phyloP scores from a whole-genome alignment of 2,113 vertebrate species.

The Indri indri region DNA sequence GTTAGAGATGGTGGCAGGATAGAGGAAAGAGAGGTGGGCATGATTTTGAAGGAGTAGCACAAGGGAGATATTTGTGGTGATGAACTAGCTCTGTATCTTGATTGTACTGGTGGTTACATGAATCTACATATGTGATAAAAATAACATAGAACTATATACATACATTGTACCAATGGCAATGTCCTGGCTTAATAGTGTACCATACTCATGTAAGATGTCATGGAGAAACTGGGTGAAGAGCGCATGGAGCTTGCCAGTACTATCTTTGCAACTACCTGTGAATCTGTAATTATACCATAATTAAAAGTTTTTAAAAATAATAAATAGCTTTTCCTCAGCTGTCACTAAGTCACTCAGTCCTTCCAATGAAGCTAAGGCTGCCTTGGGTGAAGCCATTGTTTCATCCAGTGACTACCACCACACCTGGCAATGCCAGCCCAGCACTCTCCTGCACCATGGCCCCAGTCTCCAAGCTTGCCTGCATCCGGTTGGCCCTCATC shows the following conservation, averaged over 20 bases:
- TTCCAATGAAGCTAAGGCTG: not conserved
- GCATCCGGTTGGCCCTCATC: not conserved
- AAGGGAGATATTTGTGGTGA: not conserved
- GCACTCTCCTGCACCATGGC: not conserved
- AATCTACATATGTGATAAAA: not conserved
- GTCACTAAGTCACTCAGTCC: not conserved
- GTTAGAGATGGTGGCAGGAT: not conserved
- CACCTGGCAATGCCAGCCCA: not conserved
- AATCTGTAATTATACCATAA: not conserved
- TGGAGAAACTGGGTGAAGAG: not conserved
- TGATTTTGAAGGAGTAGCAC: not conserved
- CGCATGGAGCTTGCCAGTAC: not conserved
- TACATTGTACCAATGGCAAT: not conserved
- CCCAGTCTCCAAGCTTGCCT: not conserved
- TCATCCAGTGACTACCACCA: not conserved
- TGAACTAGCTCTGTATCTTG: not conserved
- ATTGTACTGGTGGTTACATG: not conserved
- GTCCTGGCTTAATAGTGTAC: not conserved
- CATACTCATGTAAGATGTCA: not conserved
- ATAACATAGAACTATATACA: not conserved
- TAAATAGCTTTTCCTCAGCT: not conserved
- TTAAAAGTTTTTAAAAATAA: not conserved
- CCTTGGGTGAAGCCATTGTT: not conserved
- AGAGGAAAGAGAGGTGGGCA: not conserved
- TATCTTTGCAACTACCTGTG: not conserved